Conservation (phyloP, 2,113 vertebrate genomes). For the Nematolebias whitei region DNA sequence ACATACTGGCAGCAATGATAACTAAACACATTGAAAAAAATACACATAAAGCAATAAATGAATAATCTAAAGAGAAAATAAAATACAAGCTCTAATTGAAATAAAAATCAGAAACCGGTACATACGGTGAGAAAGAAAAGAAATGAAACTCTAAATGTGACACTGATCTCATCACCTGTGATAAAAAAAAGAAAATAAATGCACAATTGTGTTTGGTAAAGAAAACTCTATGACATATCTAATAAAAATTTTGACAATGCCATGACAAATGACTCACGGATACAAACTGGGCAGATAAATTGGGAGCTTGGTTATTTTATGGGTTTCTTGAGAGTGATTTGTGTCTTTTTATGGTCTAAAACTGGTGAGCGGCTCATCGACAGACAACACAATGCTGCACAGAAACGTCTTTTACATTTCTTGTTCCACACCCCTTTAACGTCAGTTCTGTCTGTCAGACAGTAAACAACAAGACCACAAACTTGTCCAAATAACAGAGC, state of each 20-base stretch:
- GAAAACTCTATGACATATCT: conserved; percentile 37
- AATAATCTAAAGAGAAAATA: too few relatives aligned
- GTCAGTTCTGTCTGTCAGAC: conserved; percentile 1
- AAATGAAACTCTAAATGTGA: too few relatives aligned
- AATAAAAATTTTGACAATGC: too few relatives aligned
- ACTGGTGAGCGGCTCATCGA: conserved; percentile 1
- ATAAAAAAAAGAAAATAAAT: conserved; percentile 65
- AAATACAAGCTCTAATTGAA: too few relatives aligned
- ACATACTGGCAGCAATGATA: too few relatives aligned
- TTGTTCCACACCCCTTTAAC: neutral
- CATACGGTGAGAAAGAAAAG: too few relatives aligned
- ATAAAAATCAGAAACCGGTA: too few relatives aligned
- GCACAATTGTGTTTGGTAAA: conserved; percentile 58
- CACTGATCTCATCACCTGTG: neutral
- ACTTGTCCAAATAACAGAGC: conserved; percentile 4
- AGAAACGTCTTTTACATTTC: conserved; percentile 9
- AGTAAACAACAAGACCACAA: neutral
- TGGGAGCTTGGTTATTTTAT: neutral
- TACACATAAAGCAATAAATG: too few relatives aligned
- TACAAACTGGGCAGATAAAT: conserved; percentile 43
- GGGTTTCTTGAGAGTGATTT: conserved; percentile 16
- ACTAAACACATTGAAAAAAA: too few relatives aligned
- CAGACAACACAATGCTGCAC: conserved; percentile 7
- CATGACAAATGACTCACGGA: conserved; percentile 51
- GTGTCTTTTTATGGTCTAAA: conserved; percentile 1